Evolutionary conservation across 2,797 vertebrate species (phyloP).

Genomic region (Cetoscarus ocellatus): DNA sequence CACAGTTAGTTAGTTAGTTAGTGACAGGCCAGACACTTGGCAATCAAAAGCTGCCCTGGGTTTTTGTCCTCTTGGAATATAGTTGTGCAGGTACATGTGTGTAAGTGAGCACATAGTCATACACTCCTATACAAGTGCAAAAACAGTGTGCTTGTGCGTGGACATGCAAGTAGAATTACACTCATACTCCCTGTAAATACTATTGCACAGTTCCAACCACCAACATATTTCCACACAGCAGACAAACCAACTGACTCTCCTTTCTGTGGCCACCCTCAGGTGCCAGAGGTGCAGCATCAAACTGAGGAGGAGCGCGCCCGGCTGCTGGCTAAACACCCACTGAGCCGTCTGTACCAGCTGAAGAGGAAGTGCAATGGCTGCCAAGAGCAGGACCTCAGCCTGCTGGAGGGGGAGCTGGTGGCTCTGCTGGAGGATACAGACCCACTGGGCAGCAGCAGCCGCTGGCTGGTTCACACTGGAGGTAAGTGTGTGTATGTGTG

Average conservation of each 20-base stretch:
- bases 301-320: constrained; percentile 87
- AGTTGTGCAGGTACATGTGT: not conserved
- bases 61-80: constrained; percentile 15
- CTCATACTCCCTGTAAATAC: not conserved
- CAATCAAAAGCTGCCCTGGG: constrained; percentile 40
- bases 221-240: constrained; percentile 19
- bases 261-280: constrained; percentile 56
- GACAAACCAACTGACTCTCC: constrained; percentile 16
- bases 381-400: constrained; percentile 92
- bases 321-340: constrained; percentile 86
- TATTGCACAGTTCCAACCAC: constrained; percentile 3
- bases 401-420: constrained; percentile 95
- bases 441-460: constrained; percentile 91
- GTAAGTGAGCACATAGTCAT: not conserved
- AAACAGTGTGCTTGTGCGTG: constrained; percentile 1
- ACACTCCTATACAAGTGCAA: not conserved
- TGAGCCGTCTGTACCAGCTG: constrained; percentile 87
- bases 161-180: not conserved
- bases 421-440: constrained; percentile 92
- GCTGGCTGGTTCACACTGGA: constrained; percentile 96
- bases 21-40: constrained; percentile 28
- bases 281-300: constrained; percentile 88
- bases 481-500: constrained; percentile 82
- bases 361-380: constrained; percentile 97
- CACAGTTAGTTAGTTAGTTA: no score